These are phyloP conservation scores for Bovichtus diacanthus DNA, from an alignment of 2,797 vertebrate species.

Conservation along the genomic window DNA sequence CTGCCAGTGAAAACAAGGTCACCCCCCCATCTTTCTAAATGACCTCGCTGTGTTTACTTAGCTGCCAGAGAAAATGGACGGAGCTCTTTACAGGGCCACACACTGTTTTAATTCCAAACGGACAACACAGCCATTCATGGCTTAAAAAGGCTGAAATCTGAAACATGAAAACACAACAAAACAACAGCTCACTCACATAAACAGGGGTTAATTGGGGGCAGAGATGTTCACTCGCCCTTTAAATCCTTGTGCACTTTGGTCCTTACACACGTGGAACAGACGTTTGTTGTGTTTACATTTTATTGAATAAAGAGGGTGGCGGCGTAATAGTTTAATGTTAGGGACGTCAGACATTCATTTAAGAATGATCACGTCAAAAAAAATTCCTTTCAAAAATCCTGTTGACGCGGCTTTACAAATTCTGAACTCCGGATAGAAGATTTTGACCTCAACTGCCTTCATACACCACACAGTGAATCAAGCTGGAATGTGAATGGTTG, in stretches of 20 bases:
- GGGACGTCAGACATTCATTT: neutral
- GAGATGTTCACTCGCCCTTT: conserved; percentile 18
- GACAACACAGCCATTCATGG: conserved; percentile 36
- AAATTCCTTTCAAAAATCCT: neutral
- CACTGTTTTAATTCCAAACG: conserved; percentile 49
- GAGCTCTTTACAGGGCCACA: conserved; percentile 35
- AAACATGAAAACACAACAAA: conserved; percentile 41
- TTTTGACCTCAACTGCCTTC: conserved; percentile 23
- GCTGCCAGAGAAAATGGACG: conserved; percentile 45
- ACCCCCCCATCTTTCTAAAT: conserved; percentile 19
- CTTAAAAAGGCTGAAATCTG: conserved; percentile 17
- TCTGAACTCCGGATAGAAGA: neutral
- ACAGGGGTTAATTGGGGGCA: conserved; percentile 54
- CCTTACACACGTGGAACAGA: neutral
- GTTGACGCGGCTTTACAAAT: neutral
- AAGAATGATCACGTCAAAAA: neutral
- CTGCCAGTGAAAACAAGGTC: conserved; percentile 56
- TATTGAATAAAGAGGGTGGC: neutral
- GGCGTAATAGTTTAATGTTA: neutral
- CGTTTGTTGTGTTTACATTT: neutral
- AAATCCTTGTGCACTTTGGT: conserved; percentile 1
- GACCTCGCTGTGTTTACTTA: conserved; percentile 54
- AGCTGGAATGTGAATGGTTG: conserved; percentile 67
- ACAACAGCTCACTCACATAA: conserved; percentile 34
- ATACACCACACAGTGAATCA: conserved; percentile 30